phyloP scores from a whole-genome alignment of 2,888 invertebrate species.

The Tenthredo livida region DNA sequence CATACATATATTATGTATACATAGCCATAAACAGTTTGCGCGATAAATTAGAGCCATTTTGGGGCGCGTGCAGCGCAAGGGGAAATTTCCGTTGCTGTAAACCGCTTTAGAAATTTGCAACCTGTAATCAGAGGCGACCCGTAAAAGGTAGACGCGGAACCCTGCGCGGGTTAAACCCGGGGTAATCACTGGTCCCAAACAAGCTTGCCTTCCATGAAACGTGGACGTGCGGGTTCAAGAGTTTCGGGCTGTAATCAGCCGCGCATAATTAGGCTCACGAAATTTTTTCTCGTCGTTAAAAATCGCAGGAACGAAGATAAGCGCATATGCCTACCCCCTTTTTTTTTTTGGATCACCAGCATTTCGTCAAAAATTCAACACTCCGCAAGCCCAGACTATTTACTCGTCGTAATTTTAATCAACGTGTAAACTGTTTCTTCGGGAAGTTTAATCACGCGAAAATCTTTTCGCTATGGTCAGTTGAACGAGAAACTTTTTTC shows the following conservation, averaged over 20 bases:
- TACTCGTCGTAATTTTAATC: background rate
- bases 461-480: background rate
- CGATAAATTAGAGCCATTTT: background rate
- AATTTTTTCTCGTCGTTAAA: background rate
- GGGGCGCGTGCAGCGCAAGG: background rate
- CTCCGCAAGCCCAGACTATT: background rate
- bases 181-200: constrained; percentile 14
- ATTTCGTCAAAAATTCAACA: background rate
- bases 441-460: background rate
- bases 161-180: background rate
- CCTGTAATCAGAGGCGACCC: constrained; percentile 14
- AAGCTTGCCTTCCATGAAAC: background rate
- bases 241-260: constrained; percentile 34
- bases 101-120: constrained; percentile 28
- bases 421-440: background rate
- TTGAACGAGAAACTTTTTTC: background rate
- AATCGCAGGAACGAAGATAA: background rate
- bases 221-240: background rate
- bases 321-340: no score
- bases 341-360: background rate
- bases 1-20: background rate
- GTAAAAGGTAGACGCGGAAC: background rate
- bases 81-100: background rate
- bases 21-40: constrained; percentile 1
- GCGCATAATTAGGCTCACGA: background rate